Conservation (phyloP, 2,113 vertebrate genomes). For the Tachysurus vachellii region DNA sequence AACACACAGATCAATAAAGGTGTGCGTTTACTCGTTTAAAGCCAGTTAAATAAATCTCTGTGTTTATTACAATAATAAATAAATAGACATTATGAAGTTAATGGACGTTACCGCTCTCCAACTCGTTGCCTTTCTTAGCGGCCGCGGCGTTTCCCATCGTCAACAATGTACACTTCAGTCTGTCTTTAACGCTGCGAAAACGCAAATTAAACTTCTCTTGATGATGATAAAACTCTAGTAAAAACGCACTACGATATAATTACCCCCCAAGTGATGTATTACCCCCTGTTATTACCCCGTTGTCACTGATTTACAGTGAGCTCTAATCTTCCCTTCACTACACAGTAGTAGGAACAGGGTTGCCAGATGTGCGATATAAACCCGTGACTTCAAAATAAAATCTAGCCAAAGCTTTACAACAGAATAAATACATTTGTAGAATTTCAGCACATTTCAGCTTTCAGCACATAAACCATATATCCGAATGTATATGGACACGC, state of each 20-base stretch:
- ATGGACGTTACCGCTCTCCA: slow-evolving; percentile 83
- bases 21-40: background rate
- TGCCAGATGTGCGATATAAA: background rate
- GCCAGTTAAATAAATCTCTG: background rate
- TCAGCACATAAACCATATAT: too few species aligned
- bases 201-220: background rate
- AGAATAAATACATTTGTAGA: background rate
- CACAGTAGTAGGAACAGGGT: background rate
- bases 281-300: background rate
- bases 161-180: slow-evolving; percentile 32
- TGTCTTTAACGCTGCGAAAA: background rate
- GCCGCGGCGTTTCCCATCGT: slow-evolving; percentile 92
- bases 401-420: background rate
- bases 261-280: background rate
- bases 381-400: accelerated
- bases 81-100: background rate
- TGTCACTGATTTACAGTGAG: slow-evolving; percentile 21
- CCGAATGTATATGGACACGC: too few species aligned
- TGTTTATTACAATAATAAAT: background rate
- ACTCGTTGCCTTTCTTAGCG: slow-evolving; percentile 94
- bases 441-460: too few species aligned
- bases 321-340: slow-evolving; percentile 29
- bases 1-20: background rate
- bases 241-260: background rate
- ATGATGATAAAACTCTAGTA: background rate